phyloP scores from a whole-genome alignment of 2,113 vertebrate species.

The Hyaena hyaena region DNA sequence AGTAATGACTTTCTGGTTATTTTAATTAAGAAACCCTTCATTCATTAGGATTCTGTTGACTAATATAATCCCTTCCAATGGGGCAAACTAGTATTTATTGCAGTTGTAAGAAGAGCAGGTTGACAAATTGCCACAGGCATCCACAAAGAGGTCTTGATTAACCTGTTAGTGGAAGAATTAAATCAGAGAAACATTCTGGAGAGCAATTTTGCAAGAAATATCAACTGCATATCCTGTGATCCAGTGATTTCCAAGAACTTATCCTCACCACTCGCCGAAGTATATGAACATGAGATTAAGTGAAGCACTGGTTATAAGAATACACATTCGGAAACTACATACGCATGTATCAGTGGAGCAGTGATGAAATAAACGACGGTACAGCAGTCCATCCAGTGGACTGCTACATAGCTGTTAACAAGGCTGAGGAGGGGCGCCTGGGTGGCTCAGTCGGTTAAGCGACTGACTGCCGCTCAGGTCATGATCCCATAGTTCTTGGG shows the following conservation, averaged over 20 bases:
- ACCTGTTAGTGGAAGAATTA: conserved; percentile 61
- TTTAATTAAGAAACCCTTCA: conserved; percentile 87
- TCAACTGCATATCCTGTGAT: background rate
- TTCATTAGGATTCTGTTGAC: conserved; percentile 76
- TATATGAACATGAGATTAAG: background rate
- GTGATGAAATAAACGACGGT: background rate
- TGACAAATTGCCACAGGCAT: conserved; percentile 68
- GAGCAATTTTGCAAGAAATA: background rate
- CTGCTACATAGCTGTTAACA: conserved; percentile 9
- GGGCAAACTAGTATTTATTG: conserved; percentile 71
- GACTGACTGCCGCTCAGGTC: too few relatives aligned
- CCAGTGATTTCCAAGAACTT: conserved; percentile 21
- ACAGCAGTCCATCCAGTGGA: background rate
- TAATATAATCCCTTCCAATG: conserved; percentile 75
- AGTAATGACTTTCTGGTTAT: conserved; percentile 85
- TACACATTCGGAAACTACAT: background rate
- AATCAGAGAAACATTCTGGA: conserved; percentile 38
- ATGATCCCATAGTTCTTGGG: too few relatives aligned
- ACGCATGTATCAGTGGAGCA: background rate
- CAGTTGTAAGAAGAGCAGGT: conserved; percentile 64
- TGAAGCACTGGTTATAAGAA: background rate
- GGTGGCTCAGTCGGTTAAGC: too few relatives aligned
- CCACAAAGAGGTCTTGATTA: background rate
- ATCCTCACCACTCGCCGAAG: background rate
- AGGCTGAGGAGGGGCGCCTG: background rate